Conservation (phyloP, 2,113 vertebrate genomes). For the Baryphthengus martii region DNA sequence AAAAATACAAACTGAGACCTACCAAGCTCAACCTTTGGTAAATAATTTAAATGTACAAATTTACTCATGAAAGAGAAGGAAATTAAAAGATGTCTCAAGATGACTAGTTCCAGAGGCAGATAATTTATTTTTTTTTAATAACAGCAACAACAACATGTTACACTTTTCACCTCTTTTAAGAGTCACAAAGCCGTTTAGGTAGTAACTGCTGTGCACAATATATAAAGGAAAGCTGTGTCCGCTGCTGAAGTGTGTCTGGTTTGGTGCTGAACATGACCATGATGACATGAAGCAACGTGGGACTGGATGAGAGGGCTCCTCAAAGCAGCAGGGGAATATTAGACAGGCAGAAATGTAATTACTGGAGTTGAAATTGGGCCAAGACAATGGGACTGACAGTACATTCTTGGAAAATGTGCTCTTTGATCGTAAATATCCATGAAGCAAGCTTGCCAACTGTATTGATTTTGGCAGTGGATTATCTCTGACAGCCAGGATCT, state of each 20-base stretch:
- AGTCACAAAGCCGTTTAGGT: background rate
- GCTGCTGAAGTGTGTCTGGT: background rate
- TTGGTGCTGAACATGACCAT: background rate
- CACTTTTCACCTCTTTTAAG: background rate
- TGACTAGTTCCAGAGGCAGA: background rate
- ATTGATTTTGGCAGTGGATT: slow-evolving; percentile 56
- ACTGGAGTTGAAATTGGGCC: slow-evolving; percentile 2
- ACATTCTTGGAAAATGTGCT: slow-evolving; percentile 25
- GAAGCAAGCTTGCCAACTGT: background rate
- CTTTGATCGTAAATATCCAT: slow-evolving; percentile 38
- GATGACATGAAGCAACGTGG: rapidly evolving
- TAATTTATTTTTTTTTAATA: background rate
- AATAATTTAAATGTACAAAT: slow-evolving; percentile 8
- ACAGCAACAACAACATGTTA: background rate
- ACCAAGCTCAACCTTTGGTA: slow-evolving; percentile 12
- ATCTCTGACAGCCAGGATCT: slow-evolving; percentile 2
- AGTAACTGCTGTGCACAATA: background rate
- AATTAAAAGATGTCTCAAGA: slow-evolving; percentile 26
- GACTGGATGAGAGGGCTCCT: background rate
- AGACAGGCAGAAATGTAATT: background rate
- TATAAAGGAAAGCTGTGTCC: background rate
- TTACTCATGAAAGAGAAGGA: slow-evolving; percentile 13
- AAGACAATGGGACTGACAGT: background rate
- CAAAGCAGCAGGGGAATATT: background rate
- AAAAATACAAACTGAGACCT: background rate